Evolutionary conservation across 2,113 vertebrate genomes (phyloP).

Genomic region (Dasyornis broadbenti): DNA sequence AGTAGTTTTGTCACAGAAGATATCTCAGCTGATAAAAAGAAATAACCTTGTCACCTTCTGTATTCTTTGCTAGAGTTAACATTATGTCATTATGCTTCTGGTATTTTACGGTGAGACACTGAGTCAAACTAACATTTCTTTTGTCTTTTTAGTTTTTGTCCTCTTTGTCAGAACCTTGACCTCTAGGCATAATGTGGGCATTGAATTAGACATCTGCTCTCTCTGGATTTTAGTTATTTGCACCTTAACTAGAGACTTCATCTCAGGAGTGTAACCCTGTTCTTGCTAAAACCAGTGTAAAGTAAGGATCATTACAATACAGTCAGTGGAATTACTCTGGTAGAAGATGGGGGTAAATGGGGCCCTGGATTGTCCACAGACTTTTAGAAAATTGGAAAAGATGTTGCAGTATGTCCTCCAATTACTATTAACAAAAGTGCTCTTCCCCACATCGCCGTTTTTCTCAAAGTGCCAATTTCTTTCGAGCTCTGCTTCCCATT

Average conservation of each 20-base stretch:
- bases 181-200: neutral
- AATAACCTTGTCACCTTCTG: slow-evolving; percentile 50
- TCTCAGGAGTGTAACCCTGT: neutral
- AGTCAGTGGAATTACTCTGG: slow-evolving; percentile 11
- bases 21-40: slow-evolving; percentile 34
- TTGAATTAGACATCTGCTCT: slow-evolving; percentile 21
- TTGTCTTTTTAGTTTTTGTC: slow-evolving; percentile 34
- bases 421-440: slow-evolving; percentile 58
- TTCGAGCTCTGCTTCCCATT: slow-evolving; percentile 45
- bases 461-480: slow-evolving; percentile 55
- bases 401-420: slow-evolving; percentile 40
- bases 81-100: slow-evolving; percentile 24
- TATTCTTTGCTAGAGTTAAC: slow-evolving; percentile 36
- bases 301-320: neutral
- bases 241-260: neutral
- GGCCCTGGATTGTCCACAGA: slow-evolving; percentile 28
- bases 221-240: neutral
- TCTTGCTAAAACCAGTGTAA: neutral
- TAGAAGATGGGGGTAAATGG: slow-evolving; percentile 8
- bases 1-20: slow-evolving; percentile 24
- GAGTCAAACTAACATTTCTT: slow-evolving; percentile 25
- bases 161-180: slow-evolving; percentile 13
- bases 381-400: slow-evolving; percentile 55
- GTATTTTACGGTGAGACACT: neutral
- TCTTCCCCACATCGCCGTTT: slow-evolving; percentile 31